Conservation (phyloP, 2,797 vertebrate genomes). For the Amazonetta brasiliensis region DNA sequence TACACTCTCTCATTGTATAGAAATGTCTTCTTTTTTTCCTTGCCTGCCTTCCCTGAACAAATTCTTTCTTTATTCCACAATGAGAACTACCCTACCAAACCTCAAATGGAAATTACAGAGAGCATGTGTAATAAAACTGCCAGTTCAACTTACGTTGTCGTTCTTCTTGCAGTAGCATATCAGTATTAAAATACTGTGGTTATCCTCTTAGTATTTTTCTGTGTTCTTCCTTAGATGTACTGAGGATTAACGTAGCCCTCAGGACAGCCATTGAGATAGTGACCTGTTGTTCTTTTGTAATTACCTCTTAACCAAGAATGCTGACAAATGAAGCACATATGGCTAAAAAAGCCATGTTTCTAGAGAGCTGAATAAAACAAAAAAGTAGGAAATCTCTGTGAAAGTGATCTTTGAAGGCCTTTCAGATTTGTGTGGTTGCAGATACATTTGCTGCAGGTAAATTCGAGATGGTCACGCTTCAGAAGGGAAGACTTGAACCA, state of each 20-base stretch:
- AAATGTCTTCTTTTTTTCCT: background rate
- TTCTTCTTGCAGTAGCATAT: background rate
- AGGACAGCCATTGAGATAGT: background rate
- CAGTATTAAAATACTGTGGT: background rate
- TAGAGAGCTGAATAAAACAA: background rate
- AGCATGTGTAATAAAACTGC: background rate
- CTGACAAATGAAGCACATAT: background rate
- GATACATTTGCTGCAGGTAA: background rate
- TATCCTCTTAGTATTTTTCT: background rate
- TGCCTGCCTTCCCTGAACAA: background rate
- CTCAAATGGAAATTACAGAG: background rate
- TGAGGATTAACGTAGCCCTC: background rate
- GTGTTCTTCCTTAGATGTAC: background rate
- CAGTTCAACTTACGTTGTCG: background rate
- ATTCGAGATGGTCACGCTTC: background rate
- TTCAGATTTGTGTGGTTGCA: background rate
- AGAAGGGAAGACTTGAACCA: background rate
- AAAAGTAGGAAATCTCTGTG: background rate
- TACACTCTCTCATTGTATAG: background rate
- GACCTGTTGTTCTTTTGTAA: background rate
- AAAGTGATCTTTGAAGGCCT: background rate
- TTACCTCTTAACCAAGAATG: background rate
- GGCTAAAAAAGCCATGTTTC: background rate
- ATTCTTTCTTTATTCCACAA: background rate
- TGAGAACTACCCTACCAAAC: background rate